phyloP scores from a whole-genome alignment of 2,888 invertebrate species.

The Heliconius charithonia region DNA sequence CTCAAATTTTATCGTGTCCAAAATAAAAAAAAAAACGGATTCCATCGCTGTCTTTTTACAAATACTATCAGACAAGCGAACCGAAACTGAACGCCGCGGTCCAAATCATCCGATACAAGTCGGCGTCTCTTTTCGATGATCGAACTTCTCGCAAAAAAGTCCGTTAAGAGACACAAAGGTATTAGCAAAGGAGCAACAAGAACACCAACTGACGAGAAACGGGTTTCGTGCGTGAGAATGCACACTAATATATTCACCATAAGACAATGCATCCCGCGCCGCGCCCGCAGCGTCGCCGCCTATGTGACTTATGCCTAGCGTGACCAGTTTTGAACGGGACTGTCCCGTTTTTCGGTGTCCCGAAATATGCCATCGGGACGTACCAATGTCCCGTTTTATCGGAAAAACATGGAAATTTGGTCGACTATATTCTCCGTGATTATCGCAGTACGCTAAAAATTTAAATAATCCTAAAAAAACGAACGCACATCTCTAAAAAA shows the following conservation, averaged over 20 bases:
- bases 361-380: no score
- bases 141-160: conserved; percentile 66
- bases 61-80: conserved; percentile 34
- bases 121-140: conserved; percentile 69
- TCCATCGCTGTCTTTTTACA: conserved; percentile 34
- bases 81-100: conserved; percentile 39
- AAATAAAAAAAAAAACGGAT: conserved; percentile 20
- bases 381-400: no score
- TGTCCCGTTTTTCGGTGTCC: no score
- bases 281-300: conserved; percentile 56
- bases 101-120: conserved; percentile 60
- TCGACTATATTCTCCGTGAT: no score
- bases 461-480: no score
- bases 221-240: conserved; percentile 73
- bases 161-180: conserved; percentile 66
- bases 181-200: conserved; percentile 73
- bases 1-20: background rate
- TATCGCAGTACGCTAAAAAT: no score
- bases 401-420: no score
- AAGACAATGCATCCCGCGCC: conserved; percentile 61
- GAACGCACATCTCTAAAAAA: no score
- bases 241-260: conserved; percentile 68
- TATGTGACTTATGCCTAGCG: conserved; percentile 53
- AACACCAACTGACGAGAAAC: conserved; percentile 63
- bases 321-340: no score